Conservation (phyloP, 2,888 invertebrate species). For the Lamproptera curius region DNA sequence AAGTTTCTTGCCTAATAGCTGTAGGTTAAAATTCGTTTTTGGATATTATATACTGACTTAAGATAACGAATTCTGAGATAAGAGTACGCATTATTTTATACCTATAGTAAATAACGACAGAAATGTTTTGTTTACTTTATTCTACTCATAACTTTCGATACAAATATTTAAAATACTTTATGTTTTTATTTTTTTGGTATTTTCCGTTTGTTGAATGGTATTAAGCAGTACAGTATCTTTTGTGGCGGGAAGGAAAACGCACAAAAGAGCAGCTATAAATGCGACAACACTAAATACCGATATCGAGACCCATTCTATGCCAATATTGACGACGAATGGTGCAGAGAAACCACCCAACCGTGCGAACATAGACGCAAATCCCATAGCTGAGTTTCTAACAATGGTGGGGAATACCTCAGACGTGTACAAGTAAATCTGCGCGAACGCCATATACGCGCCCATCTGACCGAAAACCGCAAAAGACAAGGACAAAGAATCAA, state of each 20-base stretch:
- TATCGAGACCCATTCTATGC: constrained; percentile 58
- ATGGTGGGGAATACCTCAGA: constrained; percentile 90
- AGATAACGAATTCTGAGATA: no score
- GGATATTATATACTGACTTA: no score
- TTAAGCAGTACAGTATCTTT: constrained; percentile 56
- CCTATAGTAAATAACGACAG: no score
- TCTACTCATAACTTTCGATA: no score
- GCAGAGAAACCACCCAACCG: constrained; percentile 83
- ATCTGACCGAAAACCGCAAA: constrained; percentile 86
- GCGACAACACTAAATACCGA: constrained; percentile 54
- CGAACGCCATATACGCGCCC: constrained; percentile 83
- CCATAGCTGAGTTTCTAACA: constrained; percentile 87
- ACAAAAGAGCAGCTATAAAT: constrained; percentile 50
- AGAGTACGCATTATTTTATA: no score
- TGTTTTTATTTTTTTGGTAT: constrained; percentile 13
- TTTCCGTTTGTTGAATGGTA: constrained; percentile 56
- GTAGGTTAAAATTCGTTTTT: no score
- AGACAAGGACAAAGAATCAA: constrained; percentile 73
- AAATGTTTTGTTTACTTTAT: no score
- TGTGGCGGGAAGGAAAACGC: constrained; percentile 61
- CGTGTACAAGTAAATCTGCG: constrained; percentile 83
- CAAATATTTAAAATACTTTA: no score
- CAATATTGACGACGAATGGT: constrained; percentile 81
- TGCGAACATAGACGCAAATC: constrained; percentile 82
- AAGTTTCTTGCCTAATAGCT: no score